phyloP scores from a whole-genome alignment of 2,888 invertebrate species.

The Carabus problematicus region DNA sequence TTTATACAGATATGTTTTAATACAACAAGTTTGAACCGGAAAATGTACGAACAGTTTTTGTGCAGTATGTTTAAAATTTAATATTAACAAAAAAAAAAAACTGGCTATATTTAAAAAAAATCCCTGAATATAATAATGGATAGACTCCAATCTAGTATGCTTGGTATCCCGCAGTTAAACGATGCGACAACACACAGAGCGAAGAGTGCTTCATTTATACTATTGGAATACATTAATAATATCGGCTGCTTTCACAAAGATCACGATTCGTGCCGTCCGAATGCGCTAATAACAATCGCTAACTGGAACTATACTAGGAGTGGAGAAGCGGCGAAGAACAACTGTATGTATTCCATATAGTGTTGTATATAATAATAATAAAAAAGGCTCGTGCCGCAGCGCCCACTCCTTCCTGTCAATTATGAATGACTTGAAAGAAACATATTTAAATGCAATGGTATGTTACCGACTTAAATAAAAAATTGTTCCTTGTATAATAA shows the following conservation, averaged over 20 bases:
- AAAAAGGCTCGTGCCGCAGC: conserved; percentile 17
- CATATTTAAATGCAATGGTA: conserved; percentile 38
- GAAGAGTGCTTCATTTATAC: conserved; percentile 1
- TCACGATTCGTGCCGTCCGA: background rate
- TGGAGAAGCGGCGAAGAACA: conserved; percentile 2
- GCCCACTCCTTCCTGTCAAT: conserved; percentile 41
- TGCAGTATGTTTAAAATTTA: no score
- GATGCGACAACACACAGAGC: conserved; percentile 5
- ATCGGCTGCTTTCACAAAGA: background rate
- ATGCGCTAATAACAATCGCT: background rate
- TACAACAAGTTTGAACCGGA: no score
- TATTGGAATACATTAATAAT: conserved; percentile 11
- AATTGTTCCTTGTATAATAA: conserved; percentile 28
- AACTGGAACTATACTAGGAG: background rate
- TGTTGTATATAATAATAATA: conserved; percentile 5
- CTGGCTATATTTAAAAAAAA: no score
- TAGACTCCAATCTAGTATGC: conserved; percentile 8
- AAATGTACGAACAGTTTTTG: no score
- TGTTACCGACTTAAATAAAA: conserved; percentile 30
- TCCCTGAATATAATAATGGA: background rate
- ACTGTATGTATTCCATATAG: background rate
- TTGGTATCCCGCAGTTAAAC: conserved; percentile 6
- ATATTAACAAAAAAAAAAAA: no score
- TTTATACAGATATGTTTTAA: no score
- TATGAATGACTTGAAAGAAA: conserved; percentile 36